Evolutionary conservation across 2,797 vertebrate species (phyloP).

Genomic region (Spinus pinus): DNA sequence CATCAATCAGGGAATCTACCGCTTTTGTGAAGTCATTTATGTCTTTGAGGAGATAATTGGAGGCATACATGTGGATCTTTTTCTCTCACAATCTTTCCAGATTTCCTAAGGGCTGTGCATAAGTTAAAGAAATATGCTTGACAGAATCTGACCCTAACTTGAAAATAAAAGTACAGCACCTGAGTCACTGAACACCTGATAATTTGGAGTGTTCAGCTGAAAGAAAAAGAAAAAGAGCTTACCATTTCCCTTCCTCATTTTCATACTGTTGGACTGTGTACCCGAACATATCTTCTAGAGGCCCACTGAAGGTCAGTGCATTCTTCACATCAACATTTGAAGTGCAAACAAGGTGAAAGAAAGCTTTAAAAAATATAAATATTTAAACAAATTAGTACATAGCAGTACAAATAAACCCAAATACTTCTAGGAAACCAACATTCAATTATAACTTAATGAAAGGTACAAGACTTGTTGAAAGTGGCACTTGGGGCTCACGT

Average conservation of each 20-base stretch:
- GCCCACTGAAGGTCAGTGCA: slow-evolving; percentile 86
- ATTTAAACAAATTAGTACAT: not conserved
- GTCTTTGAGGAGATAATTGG: not conserved
- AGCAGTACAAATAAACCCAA: not conserved
- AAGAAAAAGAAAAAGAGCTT: slow-evolving; percentile 52
- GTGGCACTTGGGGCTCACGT: not conserved
- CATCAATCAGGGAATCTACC: not conserved
- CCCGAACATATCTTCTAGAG: slow-evolving; percentile 94
- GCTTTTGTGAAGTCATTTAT: not conserved
- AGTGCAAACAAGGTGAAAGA: slow-evolving; percentile 74
- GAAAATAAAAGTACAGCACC: not conserved
- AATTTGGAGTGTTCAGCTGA: not conserved
- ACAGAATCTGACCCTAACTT: not conserved
- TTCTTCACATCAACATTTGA: slow-evolving; percentile 97
- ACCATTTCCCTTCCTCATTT: slow-evolving; percentile 98
- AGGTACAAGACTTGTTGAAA: not conserved
- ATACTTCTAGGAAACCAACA: not conserved
- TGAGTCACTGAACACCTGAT: not conserved
- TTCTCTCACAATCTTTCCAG: not conserved
- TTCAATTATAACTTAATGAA: not conserved
- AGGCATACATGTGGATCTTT: not conserved
- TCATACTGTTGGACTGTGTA: slow-evolving; percentile 97
- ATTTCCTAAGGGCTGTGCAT: not conserved
- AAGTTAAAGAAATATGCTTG: not conserved
- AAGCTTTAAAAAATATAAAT: slow-evolving; percentile 55